A percentile compares a stretch with the other conserved stretches of the same genome.
Evolutionary conservation across 2,113 vertebrate genomes (phyloP).

Genomic region (Chionodraco myersi): DNA sequence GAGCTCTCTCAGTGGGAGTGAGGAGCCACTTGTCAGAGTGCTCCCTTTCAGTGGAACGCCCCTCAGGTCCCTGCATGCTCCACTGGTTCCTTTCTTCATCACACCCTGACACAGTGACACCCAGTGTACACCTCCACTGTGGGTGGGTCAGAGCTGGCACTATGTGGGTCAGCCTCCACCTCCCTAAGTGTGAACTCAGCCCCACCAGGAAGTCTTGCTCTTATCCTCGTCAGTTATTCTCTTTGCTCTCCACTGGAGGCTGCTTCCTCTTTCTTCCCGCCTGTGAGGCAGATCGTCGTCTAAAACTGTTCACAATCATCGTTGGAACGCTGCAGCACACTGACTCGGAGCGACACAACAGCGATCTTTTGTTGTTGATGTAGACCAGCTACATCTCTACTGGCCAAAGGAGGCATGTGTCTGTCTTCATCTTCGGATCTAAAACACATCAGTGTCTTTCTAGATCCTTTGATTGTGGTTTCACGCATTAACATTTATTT

Average conservation of each 20-base stretch:
- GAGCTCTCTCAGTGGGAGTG: conserved; percentile 50
- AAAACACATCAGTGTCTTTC: conserved; percentile 5
- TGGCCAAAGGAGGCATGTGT: not conserved
- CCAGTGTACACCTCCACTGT: conserved; percentile 33
- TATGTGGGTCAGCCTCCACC: conserved; percentile 43
- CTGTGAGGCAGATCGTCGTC: conserved; percentile 15
- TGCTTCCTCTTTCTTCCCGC: not conserved
- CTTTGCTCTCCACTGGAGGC: conserved; percentile 6
- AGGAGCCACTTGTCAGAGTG: conserved; percentile 49
- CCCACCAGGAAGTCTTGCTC: conserved; percentile 40
- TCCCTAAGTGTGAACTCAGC: conserved; percentile 55
- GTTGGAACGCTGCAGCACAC: not conserved
- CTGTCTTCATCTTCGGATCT: conserved; percentile 20
- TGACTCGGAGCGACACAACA: too few species aligned
- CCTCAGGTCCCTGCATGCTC: conserved; percentile 46
- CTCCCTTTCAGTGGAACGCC: conserved; percentile 35
- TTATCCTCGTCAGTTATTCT: conserved; percentile 45
- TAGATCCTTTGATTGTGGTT: conserved; percentile 26
- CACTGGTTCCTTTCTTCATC: conserved; percentile 36
- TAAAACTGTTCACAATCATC: conserved; percentile 5
- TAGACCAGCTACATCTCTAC: not conserved
- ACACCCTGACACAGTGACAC: conserved; percentile 25
- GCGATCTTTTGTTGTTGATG: not conserved
- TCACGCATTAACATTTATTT: not conserved
- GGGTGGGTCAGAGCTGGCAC: conserved; percentile 26